Percentiles rank a stretch among this genome's conserved stretches.
phyloP scores from a whole-genome alignment of 2,888 invertebrate genomes.

The Agriopis leucophaearia region DNA sequence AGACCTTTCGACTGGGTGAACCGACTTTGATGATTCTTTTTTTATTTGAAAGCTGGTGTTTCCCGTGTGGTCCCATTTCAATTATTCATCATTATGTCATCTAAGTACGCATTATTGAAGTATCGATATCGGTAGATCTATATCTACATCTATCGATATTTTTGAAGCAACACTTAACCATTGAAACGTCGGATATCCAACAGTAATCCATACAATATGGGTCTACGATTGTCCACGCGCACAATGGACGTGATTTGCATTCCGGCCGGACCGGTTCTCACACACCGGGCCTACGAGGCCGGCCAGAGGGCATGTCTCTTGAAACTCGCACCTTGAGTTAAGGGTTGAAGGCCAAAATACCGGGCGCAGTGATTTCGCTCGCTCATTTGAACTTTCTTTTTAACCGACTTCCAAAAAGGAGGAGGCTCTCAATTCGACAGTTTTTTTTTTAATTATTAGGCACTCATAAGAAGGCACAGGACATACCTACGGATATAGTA shows the following conservation, averaged over 20 bases:
- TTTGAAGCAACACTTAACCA: constrained; percentile 2
- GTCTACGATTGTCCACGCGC: constrained; percentile 73
- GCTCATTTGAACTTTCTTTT: too few species aligned
- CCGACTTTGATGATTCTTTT: too few species aligned
- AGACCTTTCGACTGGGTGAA: too few species aligned
- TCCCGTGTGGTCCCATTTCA: too few species aligned
- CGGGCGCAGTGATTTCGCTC: neutral
- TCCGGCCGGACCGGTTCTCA: constrained; percentile 78
- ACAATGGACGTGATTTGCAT: constrained; percentile 80
- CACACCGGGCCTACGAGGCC: constrained; percentile 49
- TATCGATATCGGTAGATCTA: neutral
- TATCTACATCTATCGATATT: neutral
- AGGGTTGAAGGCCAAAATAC: neutral
- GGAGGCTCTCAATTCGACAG: too few species aligned
- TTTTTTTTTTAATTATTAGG: too few species aligned
- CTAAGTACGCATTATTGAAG: neutral
- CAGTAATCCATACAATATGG: constrained; percentile 58
- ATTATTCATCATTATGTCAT: too few species aligned
- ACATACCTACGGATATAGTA: too few species aligned
- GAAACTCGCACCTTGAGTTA: constrained; percentile 4
- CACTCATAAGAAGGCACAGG: too few species aligned
- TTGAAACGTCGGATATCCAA: constrained; percentile 27
- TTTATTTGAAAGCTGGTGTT: too few species aligned
- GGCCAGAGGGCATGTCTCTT: constrained; percentile 29
- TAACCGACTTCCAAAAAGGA: too few species aligned